phyloP scores from a whole-genome alignment of 2,113 vertebrate species.

The Melanocharis versteri region DNA sequence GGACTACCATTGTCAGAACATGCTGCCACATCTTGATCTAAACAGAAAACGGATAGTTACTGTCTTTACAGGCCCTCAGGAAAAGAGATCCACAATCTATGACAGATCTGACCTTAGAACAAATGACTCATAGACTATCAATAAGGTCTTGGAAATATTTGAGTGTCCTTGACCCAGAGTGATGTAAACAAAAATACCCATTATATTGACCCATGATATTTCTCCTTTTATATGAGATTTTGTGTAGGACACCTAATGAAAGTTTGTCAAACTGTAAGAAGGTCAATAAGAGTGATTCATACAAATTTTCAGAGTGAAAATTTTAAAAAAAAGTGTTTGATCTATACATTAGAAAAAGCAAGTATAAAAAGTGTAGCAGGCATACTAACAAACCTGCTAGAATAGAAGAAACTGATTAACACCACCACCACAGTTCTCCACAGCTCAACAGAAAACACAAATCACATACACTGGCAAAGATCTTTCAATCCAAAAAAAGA shows the following conservation, averaged over 20 bases:
- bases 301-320: conserved; percentile 6
- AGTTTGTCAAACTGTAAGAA: background rate
- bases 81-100: background rate
- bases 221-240: background rate
- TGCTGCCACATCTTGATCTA: background rate
- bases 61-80: background rate
- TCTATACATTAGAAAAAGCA: background rate
- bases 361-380: background rate
- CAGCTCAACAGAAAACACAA: background rate
- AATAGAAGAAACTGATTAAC: background rate
- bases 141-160: background rate
- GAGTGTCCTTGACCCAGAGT: background rate
- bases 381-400: background rate
- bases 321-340: background rate
- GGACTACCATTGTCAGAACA: background rate
- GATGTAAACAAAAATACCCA: background rate
- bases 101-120: background rate
- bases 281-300: background rate
- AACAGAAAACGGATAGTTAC: background rate
- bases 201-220: background rate
- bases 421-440: background rate
- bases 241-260: background rate
- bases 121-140: background rate
- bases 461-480: background rate
- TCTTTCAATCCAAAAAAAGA: background rate